These are phyloP conservation scores for Pemphredon lugubris DNA, from an alignment of 2,888 invertebrate genomes.

Conservation along the genomic window DNA sequence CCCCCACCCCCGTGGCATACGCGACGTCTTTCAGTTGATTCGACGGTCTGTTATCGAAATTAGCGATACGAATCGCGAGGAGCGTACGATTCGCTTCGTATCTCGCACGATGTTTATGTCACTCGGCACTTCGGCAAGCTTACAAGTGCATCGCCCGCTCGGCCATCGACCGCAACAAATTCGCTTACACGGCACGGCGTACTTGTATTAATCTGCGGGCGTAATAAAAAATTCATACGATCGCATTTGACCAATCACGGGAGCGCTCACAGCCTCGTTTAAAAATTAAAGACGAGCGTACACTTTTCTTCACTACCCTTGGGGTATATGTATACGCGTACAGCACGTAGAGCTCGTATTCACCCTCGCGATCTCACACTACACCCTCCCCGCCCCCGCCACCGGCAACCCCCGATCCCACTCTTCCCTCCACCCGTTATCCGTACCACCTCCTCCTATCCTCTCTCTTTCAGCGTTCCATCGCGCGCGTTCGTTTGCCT, in stretches of 20 bases:
- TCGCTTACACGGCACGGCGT: conserved; percentile 33
- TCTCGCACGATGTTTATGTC: conserved; percentile 29
- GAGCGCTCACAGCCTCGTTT: conserved; percentile 45
- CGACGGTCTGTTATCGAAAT: conserved; percentile 36
- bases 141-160: conserved; percentile 39
- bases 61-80: conserved; percentile 22
- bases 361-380: no score
- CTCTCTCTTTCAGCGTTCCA: not conserved
- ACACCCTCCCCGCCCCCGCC: no score
- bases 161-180: conserved; percentile 55
- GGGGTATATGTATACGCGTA: not conserved
- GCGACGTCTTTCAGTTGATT: conserved; percentile 15
- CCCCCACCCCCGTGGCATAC: no score
- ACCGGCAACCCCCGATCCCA: no score
- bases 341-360: no score
- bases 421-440: not conserved
- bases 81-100: conserved; percentile 21
- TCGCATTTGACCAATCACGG: conserved; percentile 53
- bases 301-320: conserved; percentile 40
- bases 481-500: not conserved
- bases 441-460: not conserved
- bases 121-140: conserved; percentile 22
- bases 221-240: conserved; percentile 48
- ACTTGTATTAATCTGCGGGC: conserved; percentile 37
- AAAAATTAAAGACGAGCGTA: conserved; percentile 60